A percentile compares a stretch with the other conserved stretches of the same genome.
These are phyloP conservation scores for Epirrita christyi DNA, from an alignment of 2,888 invertebrate genomes.

Conservation along the genomic window DNA sequence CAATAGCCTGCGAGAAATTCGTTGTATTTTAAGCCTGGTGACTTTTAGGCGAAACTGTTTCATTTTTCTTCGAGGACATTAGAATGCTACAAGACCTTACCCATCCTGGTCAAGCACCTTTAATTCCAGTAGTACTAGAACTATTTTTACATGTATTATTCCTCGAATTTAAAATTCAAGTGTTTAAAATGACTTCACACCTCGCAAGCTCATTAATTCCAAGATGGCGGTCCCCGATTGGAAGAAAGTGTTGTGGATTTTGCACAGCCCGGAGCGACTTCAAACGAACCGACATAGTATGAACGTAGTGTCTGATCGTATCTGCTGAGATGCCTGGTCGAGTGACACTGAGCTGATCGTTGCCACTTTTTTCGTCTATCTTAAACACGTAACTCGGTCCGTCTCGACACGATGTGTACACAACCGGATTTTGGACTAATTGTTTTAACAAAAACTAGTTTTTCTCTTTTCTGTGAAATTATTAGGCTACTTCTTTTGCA, in stretches of 20 bases:
- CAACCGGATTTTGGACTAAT: slow-evolving; percentile 48
- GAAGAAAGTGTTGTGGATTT: slow-evolving; percentile 50
- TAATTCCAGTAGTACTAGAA: slow-evolving; percentile 15
- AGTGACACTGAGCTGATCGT: slow-evolving; percentile 38
- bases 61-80: not conserved
- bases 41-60: not conserved
- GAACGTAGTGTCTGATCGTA: slow-evolving; percentile 25
- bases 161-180: slow-evolving; percentile 31
- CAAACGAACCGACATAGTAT: slow-evolving; percentile 45
- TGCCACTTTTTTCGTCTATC: slow-evolving; percentile 38
- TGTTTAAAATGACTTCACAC: slow-evolving; percentile 46
- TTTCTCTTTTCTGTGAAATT: not conserved
- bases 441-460: slow-evolving; percentile 14
- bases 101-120: slow-evolving; percentile 1
- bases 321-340: slow-evolving; percentile 39
- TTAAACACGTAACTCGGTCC: slow-evolving; percentile 30
- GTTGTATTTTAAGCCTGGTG: no score
- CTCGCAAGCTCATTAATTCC: slow-evolving; percentile 52
- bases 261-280: slow-evolving; percentile 43
- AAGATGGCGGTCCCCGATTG: slow-evolving; percentile 53
- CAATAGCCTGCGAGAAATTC: slow-evolving; percentile 1
- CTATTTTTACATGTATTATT: slow-evolving; percentile 13
- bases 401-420: slow-evolving; percentile 6
- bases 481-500: no score
- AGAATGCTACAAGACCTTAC: not conserved